phyloP scores from a whole-genome alignment of 2,113 vertebrate genomes.

The Muntiacus muntjak region DNA sequence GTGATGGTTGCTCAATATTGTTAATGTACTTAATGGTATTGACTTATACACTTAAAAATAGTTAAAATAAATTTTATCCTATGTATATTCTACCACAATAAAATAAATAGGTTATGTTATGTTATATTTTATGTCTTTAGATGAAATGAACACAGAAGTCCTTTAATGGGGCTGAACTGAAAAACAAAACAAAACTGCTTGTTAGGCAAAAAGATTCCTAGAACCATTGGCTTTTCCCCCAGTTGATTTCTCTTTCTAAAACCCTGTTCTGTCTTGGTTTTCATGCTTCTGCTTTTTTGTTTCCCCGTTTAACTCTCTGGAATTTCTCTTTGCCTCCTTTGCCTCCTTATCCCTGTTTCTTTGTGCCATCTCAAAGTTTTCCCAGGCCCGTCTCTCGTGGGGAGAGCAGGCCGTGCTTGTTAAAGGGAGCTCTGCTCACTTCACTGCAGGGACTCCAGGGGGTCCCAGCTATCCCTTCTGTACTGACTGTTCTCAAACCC shows the following conservation, averaged over 20 bases:
- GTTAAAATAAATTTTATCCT: not conserved
- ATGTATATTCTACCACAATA: not conserved
- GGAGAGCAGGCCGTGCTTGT: not conserved
- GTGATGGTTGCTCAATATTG: not conserved
- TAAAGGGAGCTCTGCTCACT: not conserved
- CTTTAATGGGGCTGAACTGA: not conserved
- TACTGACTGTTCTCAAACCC: not conserved
- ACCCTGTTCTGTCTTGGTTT: not conserved
- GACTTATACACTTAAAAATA: not conserved
- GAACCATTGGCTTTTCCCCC: not conserved
- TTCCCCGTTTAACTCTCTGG: not conserved
- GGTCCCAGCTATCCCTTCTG: not conserved
- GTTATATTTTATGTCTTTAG: not conserved
- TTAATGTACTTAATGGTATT: not conserved
- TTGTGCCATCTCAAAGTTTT: not conserved
- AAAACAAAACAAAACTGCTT: not conserved
- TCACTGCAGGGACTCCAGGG: accelerated
- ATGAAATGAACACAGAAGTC: not conserved
- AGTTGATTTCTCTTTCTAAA: not conserved
- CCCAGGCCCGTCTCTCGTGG: not conserved
- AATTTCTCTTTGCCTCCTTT: not conserved
- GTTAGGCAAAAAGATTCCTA: not conserved
- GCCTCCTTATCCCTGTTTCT: not conserved
- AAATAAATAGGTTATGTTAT: not conserved
- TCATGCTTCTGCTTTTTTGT: not conserved